Base-by-base conservation (phyloP, 2,113 vertebrate species). In the Cololabis saira region DNA sequence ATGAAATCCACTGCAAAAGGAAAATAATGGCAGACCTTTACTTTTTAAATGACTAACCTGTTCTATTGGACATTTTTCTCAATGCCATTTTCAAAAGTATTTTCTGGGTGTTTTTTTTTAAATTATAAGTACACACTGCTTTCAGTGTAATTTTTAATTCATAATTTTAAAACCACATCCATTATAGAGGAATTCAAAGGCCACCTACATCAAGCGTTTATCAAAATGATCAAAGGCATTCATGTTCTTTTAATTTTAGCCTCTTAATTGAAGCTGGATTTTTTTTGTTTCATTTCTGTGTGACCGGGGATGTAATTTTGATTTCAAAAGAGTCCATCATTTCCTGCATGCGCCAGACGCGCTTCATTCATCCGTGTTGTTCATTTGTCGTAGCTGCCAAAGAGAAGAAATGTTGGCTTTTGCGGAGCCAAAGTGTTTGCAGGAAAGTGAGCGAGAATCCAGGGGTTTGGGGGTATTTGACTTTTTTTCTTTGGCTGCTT, bases 391-490 rank as follows among this genome's bases (percentile, higher is more conserved):
- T 72, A 57, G 17, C 2, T 19, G 17, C n/a, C 4, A 10, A 53
- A 40, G 27, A 49, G 4, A 33, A 58, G 62, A 40, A 56, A 3
- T 47, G 21, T 54, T 53, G 51, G 63, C 65, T 73, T n/a, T 64
- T 81, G 76, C 72, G 69, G 68, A 73, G 72, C 18, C 64, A 76
- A 75, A 83, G 79, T 41, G 78, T 74, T n/a, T 48, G 71, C 71
- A 78, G 65, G 67, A 72, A 88, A 84, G 56, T 53, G 44, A 86
- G 76, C 56, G 53, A 54, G 50, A 54, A 60, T 71, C 48, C 19
- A 13, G 76, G 76, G 78, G 61, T 85, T 58, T 60, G 56, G 71
- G 53, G 56, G 60, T 82, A 83, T 89, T 83, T 87, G 79, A 71
- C 66, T 64, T 83, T 78, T 66, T 30, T 47, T 4, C n/a, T 40